Percentiles rank a stretch among this genome's conserved stretches.
phyloP scores from a whole-genome alignment of 2,888 invertebrate genomes.

The Drosophila suboccidentalis region DNA sequence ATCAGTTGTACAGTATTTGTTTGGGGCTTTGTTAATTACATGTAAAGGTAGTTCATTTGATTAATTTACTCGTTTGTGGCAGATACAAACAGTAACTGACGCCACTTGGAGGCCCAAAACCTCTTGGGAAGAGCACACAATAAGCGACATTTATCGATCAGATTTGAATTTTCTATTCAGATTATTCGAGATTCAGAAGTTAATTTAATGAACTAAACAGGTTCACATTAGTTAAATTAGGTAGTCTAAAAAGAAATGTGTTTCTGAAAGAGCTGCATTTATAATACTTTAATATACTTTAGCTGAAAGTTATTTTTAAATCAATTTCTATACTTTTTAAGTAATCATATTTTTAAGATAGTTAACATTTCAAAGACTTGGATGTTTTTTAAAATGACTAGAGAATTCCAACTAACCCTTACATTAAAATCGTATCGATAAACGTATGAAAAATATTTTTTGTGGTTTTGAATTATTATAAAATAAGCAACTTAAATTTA shows the following conservation, averaged over 20 bases:
- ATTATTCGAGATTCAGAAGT: neutral
- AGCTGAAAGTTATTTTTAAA: no score
- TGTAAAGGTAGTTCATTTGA: constrained; percentile 56
- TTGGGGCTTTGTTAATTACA: constrained; percentile 69
- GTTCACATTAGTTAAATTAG: neutral
- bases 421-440: no score
- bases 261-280: neutral
- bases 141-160: constrained; percentile 35
- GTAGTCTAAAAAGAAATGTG: neutral
- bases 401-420: no score
- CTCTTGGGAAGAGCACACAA: constrained; percentile 20
- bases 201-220: neutral
- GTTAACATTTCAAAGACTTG: no score
- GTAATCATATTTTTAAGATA: no score
- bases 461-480: no score
- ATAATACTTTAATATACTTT: neutral
- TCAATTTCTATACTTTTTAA: no score
- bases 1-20: constrained; percentile 12
- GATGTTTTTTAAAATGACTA: no score
- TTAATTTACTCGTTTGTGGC: constrained; percentile 51
- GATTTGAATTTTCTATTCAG: constrained; percentile 15
- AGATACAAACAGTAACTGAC: constrained; percentile 20
- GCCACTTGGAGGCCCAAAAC: neutral
- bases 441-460: no score
- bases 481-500: no score